Conservation (phyloP, 2,113 vertebrate genomes). For the Pangasianodon hypophthalmus region DNA sequence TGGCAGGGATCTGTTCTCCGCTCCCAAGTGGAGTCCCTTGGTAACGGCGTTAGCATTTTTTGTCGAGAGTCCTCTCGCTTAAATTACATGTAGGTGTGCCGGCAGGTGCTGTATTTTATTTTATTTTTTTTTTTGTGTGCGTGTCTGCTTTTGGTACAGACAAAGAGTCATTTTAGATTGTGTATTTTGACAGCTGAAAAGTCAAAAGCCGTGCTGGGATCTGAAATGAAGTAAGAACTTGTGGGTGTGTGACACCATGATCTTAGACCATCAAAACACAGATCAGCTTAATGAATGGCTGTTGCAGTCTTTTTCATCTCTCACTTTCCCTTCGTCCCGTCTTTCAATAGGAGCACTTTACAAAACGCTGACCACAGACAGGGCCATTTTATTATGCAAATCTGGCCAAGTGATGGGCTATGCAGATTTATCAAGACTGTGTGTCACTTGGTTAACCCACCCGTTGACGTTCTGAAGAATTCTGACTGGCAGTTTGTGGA, state of each 20-base stretch:
- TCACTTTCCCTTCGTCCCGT: not conserved
- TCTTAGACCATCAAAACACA: not conserved
- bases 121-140: conserved; percentile 79
- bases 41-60: conserved; percentile 65
- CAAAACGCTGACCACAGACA: conserved; percentile 46
- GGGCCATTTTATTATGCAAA: conserved; percentile 43
- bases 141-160: conserved; percentile 84
- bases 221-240: not conserved
- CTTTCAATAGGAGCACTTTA: conserved; percentile 31
- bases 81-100: conserved; percentile 77
- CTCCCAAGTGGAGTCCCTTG: conserved; percentile 45
- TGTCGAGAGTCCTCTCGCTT: conserved; percentile 73
- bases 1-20: conserved; percentile 66
- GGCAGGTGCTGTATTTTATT: conserved; percentile 75
- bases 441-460: conserved; percentile 30
- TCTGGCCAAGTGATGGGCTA: conserved; percentile 24
- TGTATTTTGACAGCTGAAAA: not conserved
- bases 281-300: conserved; percentile 4
- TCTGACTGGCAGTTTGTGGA: conserved; percentile 43
- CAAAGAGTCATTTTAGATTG: conserved; percentile 40
- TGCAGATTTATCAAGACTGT: conserved; percentile 22
- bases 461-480: conserved; percentile 31
- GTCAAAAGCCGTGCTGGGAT: not conserved
- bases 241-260: not conserved
- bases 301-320: not conserved